A percentile compares a stretch with the other conserved stretches of the same genome.
Conservation (phyloP, 2,113 vertebrate genomes). For the Erinaceus europaeus region DNA sequence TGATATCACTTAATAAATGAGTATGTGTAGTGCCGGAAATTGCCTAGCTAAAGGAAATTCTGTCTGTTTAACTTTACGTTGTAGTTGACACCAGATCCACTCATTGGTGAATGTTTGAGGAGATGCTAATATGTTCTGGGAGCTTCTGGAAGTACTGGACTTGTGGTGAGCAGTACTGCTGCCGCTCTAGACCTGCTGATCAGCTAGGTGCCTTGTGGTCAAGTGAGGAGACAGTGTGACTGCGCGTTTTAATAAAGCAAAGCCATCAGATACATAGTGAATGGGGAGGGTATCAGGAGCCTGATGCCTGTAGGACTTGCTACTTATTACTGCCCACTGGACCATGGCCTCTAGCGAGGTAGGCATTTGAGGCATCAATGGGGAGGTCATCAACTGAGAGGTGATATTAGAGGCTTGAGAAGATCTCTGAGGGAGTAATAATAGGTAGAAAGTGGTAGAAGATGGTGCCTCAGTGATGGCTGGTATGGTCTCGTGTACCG, state of each 20-base stretch:
- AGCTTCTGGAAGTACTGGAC: not conserved
- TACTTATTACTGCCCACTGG: too few species aligned
- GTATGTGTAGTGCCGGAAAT: not conserved
- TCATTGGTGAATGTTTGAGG: constrained; percentile 19
- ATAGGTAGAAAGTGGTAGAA: not conserved
- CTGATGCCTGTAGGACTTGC: not conserved
- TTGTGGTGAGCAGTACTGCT: not conserved
- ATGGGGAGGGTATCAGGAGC: not conserved
- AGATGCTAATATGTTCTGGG: not conserved
- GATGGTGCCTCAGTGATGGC: not conserved
- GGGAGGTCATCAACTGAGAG: not conserved
- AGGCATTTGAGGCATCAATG: not conserved
- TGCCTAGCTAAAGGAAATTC: constrained; percentile 20
- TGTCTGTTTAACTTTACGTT: constrained; percentile 17
- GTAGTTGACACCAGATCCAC: not conserved
- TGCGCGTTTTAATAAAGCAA: constrained; percentile 22
- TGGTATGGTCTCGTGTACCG: not conserved
- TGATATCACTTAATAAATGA: constrained; percentile 17
- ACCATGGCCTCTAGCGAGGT: too few species aligned
- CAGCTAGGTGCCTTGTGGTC: not conserved
- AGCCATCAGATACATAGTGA: not conserved
- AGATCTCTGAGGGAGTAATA: not conserved
- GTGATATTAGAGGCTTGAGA: not conserved
- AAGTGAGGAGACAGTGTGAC: constrained; percentile 8
- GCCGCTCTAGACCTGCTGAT: not conserved